These are phyloP conservation scores for Eublepharis macularius DNA, from an alignment of 2,113 vertebrate genomes.

Conservation along the genomic window DNA sequence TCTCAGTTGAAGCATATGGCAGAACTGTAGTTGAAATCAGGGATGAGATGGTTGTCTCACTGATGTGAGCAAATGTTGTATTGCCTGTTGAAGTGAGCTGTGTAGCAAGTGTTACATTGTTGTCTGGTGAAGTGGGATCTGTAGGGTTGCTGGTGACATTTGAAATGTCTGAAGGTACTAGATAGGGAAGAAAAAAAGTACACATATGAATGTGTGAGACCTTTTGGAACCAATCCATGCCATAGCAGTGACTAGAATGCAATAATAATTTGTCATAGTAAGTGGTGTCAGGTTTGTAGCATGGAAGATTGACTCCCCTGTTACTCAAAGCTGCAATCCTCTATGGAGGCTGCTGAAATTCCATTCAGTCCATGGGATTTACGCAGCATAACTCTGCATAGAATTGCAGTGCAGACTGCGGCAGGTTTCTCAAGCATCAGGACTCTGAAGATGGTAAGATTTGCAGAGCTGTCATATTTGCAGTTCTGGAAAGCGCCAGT, in stretches of 20 bases:
- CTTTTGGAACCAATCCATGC: accelerated
- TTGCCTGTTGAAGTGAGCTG: neutral
- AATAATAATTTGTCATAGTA: neutral
- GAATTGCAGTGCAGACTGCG: neutral
- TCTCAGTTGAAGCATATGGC: neutral
- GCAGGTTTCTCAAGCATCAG: neutral
- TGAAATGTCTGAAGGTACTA: accelerated
- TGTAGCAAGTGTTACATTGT: accelerated
- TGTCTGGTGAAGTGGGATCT: accelerated
- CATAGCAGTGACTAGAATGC: neutral
- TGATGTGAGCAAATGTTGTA: neutral
- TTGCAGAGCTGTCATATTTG: neutral
- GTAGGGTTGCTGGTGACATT: accelerated
- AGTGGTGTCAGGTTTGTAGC: neutral
- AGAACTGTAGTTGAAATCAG: accelerated
- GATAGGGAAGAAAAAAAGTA: neutral
- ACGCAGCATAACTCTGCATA: neutral
- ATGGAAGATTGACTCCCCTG: neutral
- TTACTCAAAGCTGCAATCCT: neutral
- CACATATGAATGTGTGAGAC: neutral
- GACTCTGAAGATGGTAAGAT: neutral
- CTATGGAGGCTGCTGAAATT: neutral
- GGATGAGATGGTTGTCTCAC: accelerated
- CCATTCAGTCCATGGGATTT: neutral
- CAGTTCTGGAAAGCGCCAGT: too few species aligned